Conservation (phyloP, 2,797 vertebrate genomes). For the Melopsittacus undulatus region DNA sequence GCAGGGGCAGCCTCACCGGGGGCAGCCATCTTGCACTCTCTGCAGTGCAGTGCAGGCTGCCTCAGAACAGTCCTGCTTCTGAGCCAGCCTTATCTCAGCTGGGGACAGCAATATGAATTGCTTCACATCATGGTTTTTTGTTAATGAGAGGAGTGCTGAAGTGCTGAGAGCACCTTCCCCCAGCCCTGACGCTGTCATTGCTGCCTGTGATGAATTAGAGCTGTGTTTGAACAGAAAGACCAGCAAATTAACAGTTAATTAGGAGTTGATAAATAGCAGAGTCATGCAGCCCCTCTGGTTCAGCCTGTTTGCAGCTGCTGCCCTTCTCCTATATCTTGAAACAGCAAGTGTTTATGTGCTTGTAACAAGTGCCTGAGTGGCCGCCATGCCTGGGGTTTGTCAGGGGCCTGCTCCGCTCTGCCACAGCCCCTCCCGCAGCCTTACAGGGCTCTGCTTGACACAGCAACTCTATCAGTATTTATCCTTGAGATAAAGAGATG, state of each 20-base stretch:
- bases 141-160: slow-evolving; percentile 20
- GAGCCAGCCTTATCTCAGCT: not conserved
- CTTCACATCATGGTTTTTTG: not conserved
- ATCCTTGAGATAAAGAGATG: not conserved
- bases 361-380: slow-evolving; percentile 86
- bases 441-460: not conserved
- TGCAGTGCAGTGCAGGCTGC: not conserved
- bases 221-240: slow-evolving; percentile 83
- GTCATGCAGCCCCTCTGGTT: slow-evolving; percentile 58
- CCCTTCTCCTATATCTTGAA: slow-evolving; percentile 72
- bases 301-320: slow-evolving; percentile 63
- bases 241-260: slow-evolving; percentile 88
- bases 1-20: not conserved
- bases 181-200: slow-evolving; percentile 64
- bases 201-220: slow-evolving; percentile 82
- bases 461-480: slow-evolving; percentile 27
- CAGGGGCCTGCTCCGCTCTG: slow-evolving; percentile 79
- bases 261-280: slow-evolving; percentile 88
- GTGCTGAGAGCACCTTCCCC: slow-evolving; percentile 3
- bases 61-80: not conserved
- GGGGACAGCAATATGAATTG: not conserved
- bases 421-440: slow-evolving; percentile 57
- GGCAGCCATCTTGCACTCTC: not conserved
- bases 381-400: slow-evolving; percentile 84
- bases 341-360: slow-evolving; percentile 87